These are phyloP conservation scores for Caenorhabditis sp. DNA, from an alignment of 2,888 invertebrate genomes.

Conservation along the genomic window DNA sequence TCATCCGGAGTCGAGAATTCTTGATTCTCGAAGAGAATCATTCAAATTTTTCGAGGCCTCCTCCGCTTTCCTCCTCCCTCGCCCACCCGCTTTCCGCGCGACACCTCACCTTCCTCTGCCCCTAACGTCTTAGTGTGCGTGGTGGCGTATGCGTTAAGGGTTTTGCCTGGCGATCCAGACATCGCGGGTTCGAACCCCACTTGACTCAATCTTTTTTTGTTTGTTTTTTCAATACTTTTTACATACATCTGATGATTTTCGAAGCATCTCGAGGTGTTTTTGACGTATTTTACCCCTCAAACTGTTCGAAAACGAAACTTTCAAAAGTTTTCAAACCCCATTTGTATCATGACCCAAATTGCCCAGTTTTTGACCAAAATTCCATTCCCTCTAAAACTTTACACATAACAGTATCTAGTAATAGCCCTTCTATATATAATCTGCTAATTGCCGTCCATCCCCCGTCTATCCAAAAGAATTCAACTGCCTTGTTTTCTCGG, in stretches of 20 bases:
- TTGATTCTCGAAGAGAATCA: background rate
- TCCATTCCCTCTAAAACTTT: background rate
- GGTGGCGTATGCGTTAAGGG: background rate
- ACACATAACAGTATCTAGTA: background rate
- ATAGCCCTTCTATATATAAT: slow-evolving; percentile 25
- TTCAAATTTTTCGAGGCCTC: background rate
- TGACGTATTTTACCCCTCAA: too few relatives aligned
- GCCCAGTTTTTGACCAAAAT: background rate
- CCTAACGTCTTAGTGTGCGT: background rate
- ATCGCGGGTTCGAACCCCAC: slow-evolving; percentile 1
- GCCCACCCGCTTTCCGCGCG: background rate
- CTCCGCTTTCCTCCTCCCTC: background rate
- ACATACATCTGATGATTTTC: too few relatives aligned
- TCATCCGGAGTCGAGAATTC: too few relatives aligned
- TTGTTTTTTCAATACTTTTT: background rate
- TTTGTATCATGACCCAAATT: background rate
- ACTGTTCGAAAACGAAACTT: too few relatives aligned
- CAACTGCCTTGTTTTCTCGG: too few relatives aligned
- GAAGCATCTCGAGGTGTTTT: too few relatives aligned
- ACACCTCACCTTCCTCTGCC: background rate
- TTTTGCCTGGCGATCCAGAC: background rate
- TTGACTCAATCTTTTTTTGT: background rate
- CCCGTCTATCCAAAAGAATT: too few relatives aligned
- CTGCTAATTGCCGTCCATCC: slow-evolving; percentile 36
- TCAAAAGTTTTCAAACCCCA: background rate